A percentile compares a stretch with the other conserved stretches of the same genome.
phyloP scores from a whole-genome alignment of 2,113 vertebrate genomes.

The Cariama cristata region DNA sequence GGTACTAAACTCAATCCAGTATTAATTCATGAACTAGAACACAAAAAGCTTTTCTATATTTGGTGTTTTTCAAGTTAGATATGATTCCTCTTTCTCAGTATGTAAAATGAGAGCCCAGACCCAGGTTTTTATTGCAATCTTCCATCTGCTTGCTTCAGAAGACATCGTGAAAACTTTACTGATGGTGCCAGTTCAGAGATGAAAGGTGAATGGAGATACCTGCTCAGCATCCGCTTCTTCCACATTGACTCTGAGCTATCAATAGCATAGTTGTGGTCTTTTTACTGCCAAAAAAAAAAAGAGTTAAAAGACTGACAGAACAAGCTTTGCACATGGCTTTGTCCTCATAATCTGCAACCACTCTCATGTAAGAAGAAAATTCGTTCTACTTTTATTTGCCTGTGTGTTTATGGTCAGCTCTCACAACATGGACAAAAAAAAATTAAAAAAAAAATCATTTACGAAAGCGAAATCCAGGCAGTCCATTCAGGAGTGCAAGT shows the following conservation, averaged over 20 bases:
- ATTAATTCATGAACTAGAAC: not conserved
- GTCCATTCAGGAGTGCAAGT: not conserved
- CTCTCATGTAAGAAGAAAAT: not conserved
- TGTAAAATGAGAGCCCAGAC: not conserved
- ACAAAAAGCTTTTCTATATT: not conserved
- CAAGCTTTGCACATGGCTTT: not conserved
- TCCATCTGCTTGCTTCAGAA: not conserved
- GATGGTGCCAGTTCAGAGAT: not conserved
- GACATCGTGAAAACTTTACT: not conserved
- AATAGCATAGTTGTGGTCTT: not conserved
- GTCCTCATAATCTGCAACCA: not conserved
- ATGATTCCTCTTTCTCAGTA: accelerated
- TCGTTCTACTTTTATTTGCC: not conserved
- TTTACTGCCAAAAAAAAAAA: not conserved
- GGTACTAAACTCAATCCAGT: not conserved
- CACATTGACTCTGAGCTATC: not conserved
- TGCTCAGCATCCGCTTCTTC: not conserved
- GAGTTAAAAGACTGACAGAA: not conserved
- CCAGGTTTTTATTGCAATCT: not conserved
- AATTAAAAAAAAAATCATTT: not conserved
- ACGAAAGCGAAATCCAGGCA: not conserved
- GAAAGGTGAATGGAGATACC: not conserved
- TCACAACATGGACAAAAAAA: not conserved
- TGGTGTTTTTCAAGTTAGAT: not conserved
- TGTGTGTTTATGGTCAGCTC: not conserved